phyloP scores from a whole-genome alignment of 2,797 vertebrate genomes.

The Pogoniulus pusillus region DNA sequence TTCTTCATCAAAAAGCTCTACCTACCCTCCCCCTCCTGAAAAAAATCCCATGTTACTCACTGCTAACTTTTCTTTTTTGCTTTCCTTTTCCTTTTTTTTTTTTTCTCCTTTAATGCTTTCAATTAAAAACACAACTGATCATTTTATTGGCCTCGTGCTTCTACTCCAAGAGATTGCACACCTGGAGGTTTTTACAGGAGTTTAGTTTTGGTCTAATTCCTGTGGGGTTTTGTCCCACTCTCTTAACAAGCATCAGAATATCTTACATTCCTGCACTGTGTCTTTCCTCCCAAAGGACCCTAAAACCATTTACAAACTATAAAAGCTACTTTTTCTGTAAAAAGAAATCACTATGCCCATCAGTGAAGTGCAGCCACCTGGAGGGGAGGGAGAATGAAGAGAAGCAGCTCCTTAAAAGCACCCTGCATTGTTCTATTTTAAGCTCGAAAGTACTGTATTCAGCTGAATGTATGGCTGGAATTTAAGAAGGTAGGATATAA shows the following conservation, averaged over 20 bases:
- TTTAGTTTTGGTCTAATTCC: constrained; percentile 45
- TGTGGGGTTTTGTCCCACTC: not conserved
- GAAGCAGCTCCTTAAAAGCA: constrained; percentile 38
- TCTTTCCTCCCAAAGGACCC: constrained; percentile 40
- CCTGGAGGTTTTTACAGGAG: constrained; percentile 55
- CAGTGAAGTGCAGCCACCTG: constrained; percentile 51
- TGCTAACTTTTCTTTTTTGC: not conserved
- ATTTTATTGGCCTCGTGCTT: constrained; percentile 2
- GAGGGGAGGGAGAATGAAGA: not conserved
- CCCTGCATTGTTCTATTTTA: not conserved
- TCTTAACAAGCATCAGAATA: constrained; percentile 49
- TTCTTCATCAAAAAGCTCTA: not conserved
- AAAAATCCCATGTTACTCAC: not conserved
- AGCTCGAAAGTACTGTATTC: constrained; percentile 9
- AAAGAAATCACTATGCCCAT: constrained; percentile 62
- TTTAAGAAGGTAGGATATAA: constrained; percentile 33
- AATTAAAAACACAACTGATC: not conserved
- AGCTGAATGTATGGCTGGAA: constrained; percentile 5
- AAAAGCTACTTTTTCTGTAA: constrained; percentile 65
- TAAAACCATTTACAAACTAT: constrained; percentile 62
- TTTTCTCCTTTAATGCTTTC: not conserved
- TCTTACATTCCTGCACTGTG: constrained; percentile 48
- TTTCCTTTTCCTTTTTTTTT: too few species aligned
- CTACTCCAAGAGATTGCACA: not conserved
- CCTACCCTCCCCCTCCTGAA: too few species aligned